phyloP scores from a whole-genome alignment of 2,888 invertebrate species.

The Subacronicta megacephala region DNA sequence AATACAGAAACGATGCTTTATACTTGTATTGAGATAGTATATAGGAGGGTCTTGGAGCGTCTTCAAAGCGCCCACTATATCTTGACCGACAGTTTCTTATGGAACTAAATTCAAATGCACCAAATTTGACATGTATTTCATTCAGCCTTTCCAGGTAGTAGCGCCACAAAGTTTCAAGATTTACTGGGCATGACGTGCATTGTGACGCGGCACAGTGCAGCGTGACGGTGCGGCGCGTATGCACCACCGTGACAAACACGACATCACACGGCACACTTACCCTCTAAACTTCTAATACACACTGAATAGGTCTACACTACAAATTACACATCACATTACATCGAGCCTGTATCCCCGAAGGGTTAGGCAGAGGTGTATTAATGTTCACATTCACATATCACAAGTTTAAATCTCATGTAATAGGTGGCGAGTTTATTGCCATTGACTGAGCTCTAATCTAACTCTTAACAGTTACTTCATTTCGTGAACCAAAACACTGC shows the following conservation, averaged over 20 bases:
- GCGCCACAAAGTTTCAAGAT: constrained; percentile 15
- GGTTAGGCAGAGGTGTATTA: no score
- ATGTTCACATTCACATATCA: no score
- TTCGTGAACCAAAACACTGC: no score
- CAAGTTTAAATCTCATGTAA: no score
- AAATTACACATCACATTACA: not conserved
- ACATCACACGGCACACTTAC: constrained; percentile 60
- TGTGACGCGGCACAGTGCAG: constrained; percentile 69
- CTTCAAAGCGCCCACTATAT: constrained; percentile 8
- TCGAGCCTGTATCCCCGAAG: no score
- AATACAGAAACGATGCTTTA: constrained; percentile 11
- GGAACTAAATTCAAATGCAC: constrained; percentile 3
- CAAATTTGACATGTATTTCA: not conserved
- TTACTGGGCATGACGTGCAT: constrained; percentile 27
- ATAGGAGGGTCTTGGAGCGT: constrained; percentile 11
- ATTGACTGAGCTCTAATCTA: no score
- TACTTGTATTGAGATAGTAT: constrained; percentile 14
- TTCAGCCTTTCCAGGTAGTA: constrained; percentile 1
- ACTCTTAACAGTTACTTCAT: no score
- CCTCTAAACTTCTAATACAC: constrained; percentile 30
- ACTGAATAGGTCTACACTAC: constrained; percentile 10
- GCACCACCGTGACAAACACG: constrained; percentile 66
- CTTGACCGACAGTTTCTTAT: not conserved
- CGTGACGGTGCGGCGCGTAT: constrained; percentile 66
- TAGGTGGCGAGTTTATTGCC: no score